Evolutionary conservation across 2,113 vertebrate species (phyloP), one percentile per base, ranked within the genome.

Genomic region (Sylvilagus bachmani): DNA sequence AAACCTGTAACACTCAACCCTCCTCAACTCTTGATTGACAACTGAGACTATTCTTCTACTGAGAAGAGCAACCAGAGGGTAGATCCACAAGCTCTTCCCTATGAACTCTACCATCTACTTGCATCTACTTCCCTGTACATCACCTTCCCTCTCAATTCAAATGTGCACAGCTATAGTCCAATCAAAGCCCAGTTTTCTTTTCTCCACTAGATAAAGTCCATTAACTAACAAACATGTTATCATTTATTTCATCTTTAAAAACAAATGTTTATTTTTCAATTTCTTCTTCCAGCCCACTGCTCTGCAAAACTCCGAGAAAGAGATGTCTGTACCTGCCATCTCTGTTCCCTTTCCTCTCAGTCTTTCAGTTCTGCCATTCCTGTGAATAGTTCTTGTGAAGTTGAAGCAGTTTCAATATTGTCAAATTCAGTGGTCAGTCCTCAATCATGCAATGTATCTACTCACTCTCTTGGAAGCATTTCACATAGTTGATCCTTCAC

Each of bases 161-260:
- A 83, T 24, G 38, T 16, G 21, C 24, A 67, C 49, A 86, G 61
- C 82, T 16, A 55, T 10, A 44, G 9, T 67, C 10, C 1, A 58
- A 13, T 12, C 22, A 36, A n/a, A 91, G n/a, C 19, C 27, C 67
- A 58, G 53, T 71, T 82, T 81, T 49, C 21, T 66, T 79, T 58
- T 73, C 38, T 79, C 51, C 87, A 24, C 24, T 81, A 29, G 44
- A 53, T 62, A 77, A 94, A 62, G 27, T 21, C 55, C 38, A 44
- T 71, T 29, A 86, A 58, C 22, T 87, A 71, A 33, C 1, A 64
- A 78, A 62, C 38, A 49, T n/a, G 24, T 12, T 81, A 19, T 58
- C 49, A 80, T 84, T 67, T 95, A 84, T 91, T 53, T 67, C 29
- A 31, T 27, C 27, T 81, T 90, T 85, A 71, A 92, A 94, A 94